These are phyloP conservation scores for Xenopus laevis DNA, from an alignment of 2,113 vertebrate species.

Conservation along the genomic window DNA sequence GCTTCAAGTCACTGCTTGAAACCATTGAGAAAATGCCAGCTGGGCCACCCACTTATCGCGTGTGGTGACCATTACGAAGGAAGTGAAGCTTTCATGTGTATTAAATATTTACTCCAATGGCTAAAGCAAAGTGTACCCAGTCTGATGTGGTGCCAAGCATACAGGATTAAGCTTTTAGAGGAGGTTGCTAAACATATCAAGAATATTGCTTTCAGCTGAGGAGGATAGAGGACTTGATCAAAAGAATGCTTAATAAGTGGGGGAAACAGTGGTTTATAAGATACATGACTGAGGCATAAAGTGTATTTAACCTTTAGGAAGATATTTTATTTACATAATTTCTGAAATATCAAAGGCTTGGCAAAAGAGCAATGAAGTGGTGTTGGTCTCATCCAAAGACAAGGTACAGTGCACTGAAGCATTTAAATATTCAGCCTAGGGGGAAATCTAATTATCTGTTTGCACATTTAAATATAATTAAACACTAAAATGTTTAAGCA, in stretches of 20 bases:
- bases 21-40: constrained; percentile 46
- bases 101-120: constrained; percentile 61
- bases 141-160: constrained; percentile 64
- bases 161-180: constrained; percentile 57
- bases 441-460: constrained; percentile 1
- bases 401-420: constrained; percentile 6
- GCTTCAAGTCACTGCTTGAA: constrained; percentile 50
- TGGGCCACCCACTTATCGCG: constrained; percentile 65
- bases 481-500: constrained; percentile 1
- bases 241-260: constrained; percentile 47
- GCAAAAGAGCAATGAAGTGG: constrained; percentile 28
- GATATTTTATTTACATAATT: constrained; percentile 36
- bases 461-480: constrained; percentile 14
- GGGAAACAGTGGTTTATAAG: constrained; percentile 44
- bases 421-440: neutral
- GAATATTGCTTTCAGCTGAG: constrained; percentile 60
- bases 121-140: constrained; percentile 59
- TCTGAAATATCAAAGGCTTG: constrained; percentile 12
- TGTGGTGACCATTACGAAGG: constrained; percentile 58
- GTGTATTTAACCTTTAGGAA: constrained; percentile 31
- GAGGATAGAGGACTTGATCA: constrained; percentile 50
- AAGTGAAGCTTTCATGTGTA: constrained; percentile 53
- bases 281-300: constrained; percentile 13
- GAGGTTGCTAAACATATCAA: constrained; percentile 55
- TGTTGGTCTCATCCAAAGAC: constrained; percentile 7